Evolutionary conservation across 2,888 invertebrate genomes (phyloP).

Genomic region (Amiota communis): DNA sequence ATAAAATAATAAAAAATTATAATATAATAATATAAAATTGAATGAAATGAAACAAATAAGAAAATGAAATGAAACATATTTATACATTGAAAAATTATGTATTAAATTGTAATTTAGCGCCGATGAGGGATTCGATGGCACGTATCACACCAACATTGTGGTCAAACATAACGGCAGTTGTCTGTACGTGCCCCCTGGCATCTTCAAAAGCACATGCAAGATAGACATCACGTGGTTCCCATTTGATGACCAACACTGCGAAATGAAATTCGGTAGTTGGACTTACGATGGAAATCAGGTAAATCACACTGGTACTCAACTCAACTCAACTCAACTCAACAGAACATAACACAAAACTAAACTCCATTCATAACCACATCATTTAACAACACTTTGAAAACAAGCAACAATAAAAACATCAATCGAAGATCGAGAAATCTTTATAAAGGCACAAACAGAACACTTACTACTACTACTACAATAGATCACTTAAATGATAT

Average conservation of each 20-base stretch:
- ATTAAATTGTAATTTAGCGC: slow-evolving; percentile 81
- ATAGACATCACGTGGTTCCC: slow-evolving; percentile 99
- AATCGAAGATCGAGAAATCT: not conserved
- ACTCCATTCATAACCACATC: slow-evolving; percentile 9
- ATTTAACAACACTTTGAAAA: too few relatives aligned
- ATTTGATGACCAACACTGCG: slow-evolving; percentile 99
- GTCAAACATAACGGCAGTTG: slow-evolving; percentile 98
- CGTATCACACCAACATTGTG: slow-evolving; percentile 99
- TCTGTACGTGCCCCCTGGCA: slow-evolving; percentile 99
- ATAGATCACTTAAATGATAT: too few relatives aligned
- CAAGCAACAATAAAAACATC: not conserved
- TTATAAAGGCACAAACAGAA: not conserved
- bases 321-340: slow-evolving; percentile 21
- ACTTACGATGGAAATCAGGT: slow-evolving; percentile 98
- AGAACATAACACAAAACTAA: slow-evolving; percentile 35
- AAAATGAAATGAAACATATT: slow-evolving; percentile 33
- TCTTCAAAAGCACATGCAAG: slow-evolving; percentile 99
- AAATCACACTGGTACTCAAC: slow-evolving; percentile 67
- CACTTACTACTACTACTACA: not conserved
- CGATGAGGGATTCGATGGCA: slow-evolving; percentile 99
- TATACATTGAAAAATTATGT: slow-evolving; percentile 40
- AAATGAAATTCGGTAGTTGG: slow-evolving; percentile 99
- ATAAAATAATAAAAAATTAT: slow-evolving; percentile 13
- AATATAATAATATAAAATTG: slow-evolving; percentile 34
- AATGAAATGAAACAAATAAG: slow-evolving; percentile 35